phyloP scores from a whole-genome alignment of 2,888 invertebrate species.

The Apeira syringaria region DNA sequence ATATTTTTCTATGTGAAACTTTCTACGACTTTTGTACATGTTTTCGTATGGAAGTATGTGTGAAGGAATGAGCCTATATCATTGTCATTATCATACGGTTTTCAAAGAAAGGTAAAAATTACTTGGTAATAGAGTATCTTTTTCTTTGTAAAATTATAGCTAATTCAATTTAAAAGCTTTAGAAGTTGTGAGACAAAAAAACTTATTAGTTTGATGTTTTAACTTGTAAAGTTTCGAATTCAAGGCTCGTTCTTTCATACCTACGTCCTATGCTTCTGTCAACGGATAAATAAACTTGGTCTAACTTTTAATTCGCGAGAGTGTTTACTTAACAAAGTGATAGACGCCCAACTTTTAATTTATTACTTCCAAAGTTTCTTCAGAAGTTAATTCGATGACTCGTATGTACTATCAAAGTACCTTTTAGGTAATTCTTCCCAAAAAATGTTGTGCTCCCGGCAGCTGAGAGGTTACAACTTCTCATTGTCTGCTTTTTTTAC shows the following conservation, averaged over 20 bases:
- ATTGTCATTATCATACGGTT: no score
- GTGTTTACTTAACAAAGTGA: conserved; percentile 24
- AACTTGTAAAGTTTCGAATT: no score
- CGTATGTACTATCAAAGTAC: no score
- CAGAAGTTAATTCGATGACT: conserved; percentile 8
- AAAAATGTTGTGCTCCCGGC: no score
- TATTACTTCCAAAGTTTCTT: conserved; percentile 24
- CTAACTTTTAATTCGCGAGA: conserved; percentile 16
- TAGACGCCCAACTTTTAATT: conserved; percentile 26
- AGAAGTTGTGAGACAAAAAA: no score
- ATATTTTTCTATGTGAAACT: conserved; percentile 76
- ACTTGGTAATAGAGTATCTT: no score
- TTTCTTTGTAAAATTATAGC: no score
- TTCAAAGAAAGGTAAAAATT: no score
- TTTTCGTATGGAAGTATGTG: conserved; percentile 1
- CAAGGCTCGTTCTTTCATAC: conserved; percentile 32
- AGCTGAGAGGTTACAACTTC: no score
- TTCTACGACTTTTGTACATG: conserved; percentile 62
- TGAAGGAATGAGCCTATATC: conserved; percentile 2
- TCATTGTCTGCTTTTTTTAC: conserved; percentile 6
- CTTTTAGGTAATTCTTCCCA: no score
- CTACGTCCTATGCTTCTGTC: conserved; percentile 32
- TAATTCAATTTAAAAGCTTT: no score
- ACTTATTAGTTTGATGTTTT: no score
- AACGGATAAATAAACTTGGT: conserved; percentile 28